Base-by-base conservation (phyloP, 2,113 vertebrate genomes). In the Alethe diademata region DNA sequence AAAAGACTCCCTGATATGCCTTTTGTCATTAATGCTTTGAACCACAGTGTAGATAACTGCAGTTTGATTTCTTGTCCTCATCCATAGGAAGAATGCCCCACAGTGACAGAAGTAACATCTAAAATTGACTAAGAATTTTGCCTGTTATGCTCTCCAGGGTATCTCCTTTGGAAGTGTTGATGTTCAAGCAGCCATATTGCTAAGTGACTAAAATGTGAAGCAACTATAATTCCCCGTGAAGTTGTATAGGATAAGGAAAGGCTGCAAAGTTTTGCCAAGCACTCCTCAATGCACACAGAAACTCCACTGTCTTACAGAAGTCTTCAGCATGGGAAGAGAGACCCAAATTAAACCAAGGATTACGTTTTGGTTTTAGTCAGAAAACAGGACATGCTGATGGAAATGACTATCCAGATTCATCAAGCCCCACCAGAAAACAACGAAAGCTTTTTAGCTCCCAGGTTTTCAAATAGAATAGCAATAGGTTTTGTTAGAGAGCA, bases 311-410 rank as follows among this genome's bases (percentile, higher is more conserved):
- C 6, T 76, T 65, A 48, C 5, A 38, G 40, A 70, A 57, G 45
- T 24, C 19, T 73, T 80, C 50, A 69, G 12, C 3, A 0, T 70
- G 19, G 58, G 36, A 40, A 71, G 26, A 62, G 19, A 79, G 35
- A 38, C 29, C 23, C 24, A 38, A 76, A 35, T 73, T 67, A 62
- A 75, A 47, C 12, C 57, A n/a, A 47, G 20, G 19, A 45, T 60
- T 73, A 4, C 0, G 3, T 75, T 43, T 33, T 4, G 2, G 12
- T 62, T 78, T 69, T 66, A 48, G 47, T 28, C 2, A 4, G 16
- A 31, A n/a, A 43, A 60, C 11, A 51, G 45, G 14, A 60, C 6
- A 16, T 43, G 6, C 4, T 51, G 31, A 14, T 24, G 31, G 43
- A 64, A 86, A 56, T 36, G 33, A 25, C 36, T 35, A 29, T 31